A percentile compares a stretch with the other conserved stretches of the same genome.
phyloP scores from a whole-genome alignment of 1,140 invertebrate species.

The Drosophila ogumai region DNA sequence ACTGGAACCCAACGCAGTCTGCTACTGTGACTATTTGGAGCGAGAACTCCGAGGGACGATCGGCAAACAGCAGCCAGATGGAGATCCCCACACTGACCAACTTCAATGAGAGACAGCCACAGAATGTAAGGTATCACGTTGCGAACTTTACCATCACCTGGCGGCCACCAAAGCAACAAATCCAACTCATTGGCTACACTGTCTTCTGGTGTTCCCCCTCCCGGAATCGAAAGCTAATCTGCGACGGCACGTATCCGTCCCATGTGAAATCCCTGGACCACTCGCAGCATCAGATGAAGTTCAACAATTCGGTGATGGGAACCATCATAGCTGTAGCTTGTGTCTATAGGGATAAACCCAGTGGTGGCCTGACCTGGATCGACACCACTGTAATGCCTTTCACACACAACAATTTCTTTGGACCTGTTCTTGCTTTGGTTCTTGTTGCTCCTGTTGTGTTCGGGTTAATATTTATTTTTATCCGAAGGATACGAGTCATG shows the following conservation, averaged over 20 bases:
- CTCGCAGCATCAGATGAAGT: not conserved
- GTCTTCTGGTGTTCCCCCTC: constrained; percentile 23
- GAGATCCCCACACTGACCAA: constrained; percentile 2
- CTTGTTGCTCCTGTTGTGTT: too few species aligned
- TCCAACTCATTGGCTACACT: constrained; percentile 14
- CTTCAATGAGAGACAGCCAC: not conserved
- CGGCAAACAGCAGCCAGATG: constrained; percentile 16
- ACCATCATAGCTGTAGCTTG: not conserved
- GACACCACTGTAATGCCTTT: too few species aligned
- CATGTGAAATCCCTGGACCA: not conserved
- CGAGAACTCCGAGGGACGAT: constrained; percentile 16
- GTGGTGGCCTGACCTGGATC: too few species aligned
- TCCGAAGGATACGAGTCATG: too few species aligned
- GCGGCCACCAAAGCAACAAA: not conserved
- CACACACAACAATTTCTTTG: too few species aligned
- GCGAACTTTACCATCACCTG: constrained; percentile 1
- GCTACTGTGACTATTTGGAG: constrained; percentile 14
- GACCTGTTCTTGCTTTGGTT: too few species aligned
- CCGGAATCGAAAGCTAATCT: not conserved
- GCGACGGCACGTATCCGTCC: not conserved
- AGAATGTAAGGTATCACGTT: not conserved
- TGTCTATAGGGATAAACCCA: not conserved
- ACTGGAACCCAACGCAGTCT: not conserved
- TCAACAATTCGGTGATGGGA: not conserved
- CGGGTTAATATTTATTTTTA: too few species aligned